Evolutionary conservation across 2,888 invertebrate genomes (phyloP).

Genomic region (Drosophila anceps): DNA sequence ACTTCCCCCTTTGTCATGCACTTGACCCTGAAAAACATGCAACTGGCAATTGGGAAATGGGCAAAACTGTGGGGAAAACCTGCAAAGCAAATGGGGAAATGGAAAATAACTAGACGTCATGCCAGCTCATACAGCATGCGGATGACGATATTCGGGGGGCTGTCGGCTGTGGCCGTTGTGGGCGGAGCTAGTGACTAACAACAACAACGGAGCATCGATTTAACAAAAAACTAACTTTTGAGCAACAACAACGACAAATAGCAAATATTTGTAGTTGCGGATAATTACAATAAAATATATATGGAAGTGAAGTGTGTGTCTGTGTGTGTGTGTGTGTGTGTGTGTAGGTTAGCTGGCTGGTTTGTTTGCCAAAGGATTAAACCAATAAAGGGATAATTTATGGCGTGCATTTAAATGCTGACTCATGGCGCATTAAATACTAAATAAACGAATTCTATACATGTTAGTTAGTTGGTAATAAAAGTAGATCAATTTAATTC

Average conservation of each 20-base stretch:
- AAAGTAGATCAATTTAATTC: neutral
- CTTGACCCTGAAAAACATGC: conserved; percentile 60
- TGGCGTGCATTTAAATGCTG: conserved; percentile 14
- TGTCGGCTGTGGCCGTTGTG: neutral
- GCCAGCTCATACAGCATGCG: conserved; percentile 61
- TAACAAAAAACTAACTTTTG: conserved; percentile 54
- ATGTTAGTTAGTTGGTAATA: neutral
- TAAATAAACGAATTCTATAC: neutral
- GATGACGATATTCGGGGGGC: conserved; percentile 12
- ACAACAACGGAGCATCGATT: conserved; percentile 53
- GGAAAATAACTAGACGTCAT: conserved; percentile 75
- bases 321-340: neutral
- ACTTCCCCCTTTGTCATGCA: conserved; percentile 35
- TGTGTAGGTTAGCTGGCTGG: conserved; percentile 21
- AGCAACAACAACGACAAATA: conserved; percentile 12
- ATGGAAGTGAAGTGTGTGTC: too few relatives aligned
- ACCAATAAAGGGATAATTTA: conserved; percentile 16
- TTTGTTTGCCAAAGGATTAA: conserved; percentile 17
- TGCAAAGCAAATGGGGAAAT: conserved; percentile 29
- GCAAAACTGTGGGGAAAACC: conserved; percentile 17
- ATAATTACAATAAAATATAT: conserved; percentile 46
- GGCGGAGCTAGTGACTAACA: conserved; percentile 1
- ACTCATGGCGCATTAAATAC: conserved; percentile 8
- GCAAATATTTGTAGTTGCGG: conserved; percentile 42
- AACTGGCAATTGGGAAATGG: conserved; percentile 20